Evolutionary conservation across 2,888 invertebrate species (phyloP).

Genomic region (Willowsia nigromaculata): DNA sequence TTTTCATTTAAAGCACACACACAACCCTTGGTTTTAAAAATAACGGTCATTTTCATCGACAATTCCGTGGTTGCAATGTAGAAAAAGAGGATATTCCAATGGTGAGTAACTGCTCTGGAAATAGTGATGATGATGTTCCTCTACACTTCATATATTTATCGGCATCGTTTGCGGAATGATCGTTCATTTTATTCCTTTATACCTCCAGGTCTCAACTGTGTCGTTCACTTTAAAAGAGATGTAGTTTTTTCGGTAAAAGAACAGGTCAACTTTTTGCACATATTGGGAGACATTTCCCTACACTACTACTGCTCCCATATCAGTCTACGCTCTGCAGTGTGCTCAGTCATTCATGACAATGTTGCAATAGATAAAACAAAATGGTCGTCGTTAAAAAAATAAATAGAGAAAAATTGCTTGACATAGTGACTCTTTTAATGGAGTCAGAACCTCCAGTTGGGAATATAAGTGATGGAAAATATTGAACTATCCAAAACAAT

Average conservation of each 20-base stretch:
- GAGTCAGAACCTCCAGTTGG: background rate
- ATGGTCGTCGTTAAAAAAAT: constrained; percentile 16
- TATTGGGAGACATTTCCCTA: background rate
- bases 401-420: background rate
- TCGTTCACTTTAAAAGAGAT: background rate
- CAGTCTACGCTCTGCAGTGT: background rate
- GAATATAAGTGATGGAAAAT: constrained; percentile 7
- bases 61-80: background rate
- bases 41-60: constrained; percentile 39
- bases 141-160: constrained; percentile 21
- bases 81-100: constrained; percentile 10
- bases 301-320: background rate
- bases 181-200: constrained; percentile 19
- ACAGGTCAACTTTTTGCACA: background rate
- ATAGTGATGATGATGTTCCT: constrained; percentile 26
- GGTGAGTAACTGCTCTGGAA: constrained; percentile 25
- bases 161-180: constrained; percentile 3
- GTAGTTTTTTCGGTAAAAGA: background rate
- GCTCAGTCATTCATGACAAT: constrained; percentile 1
- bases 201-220: background rate
- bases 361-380: background rate
- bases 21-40: constrained; percentile 40
- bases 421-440: background rate
- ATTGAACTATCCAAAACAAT: constrained; percentile 4
- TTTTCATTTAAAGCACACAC: constrained; percentile 16